Evolutionary conservation across 2,888 invertebrate species (phyloP), one percentile per base, ranked within the genome.

Genomic region (Blera fallax): DNA sequence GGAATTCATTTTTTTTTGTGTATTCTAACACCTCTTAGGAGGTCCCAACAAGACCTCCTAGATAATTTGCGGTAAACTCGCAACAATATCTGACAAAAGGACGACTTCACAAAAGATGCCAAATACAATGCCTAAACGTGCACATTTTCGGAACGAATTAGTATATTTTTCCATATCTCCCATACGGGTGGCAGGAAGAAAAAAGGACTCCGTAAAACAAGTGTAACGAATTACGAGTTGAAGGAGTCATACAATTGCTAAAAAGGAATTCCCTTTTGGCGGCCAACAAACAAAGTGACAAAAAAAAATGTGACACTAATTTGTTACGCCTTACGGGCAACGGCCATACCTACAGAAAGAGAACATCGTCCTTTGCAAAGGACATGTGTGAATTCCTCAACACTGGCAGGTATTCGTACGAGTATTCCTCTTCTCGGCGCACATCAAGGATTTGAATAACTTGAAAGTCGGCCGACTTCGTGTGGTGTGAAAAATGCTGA

Each of bases 121-220:
- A 18, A 3, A 45, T 16, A 79, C 64, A 72, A 64, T 24, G 65
- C 24, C 64, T 8, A 65, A 78, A 78, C 77, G 58, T 72, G 65
- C 78, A 85, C 84, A 76, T 84, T 84, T 84, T 84, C 70, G 84
- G 64, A 80, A 80, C 74, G 84, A 80, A 84, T 80, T 76, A 58
- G 40, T 69, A 29, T 14, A 76, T 80, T 54, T 40, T 43, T 18
- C 21, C 21, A 32, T 11, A 48, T 56, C 18, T 37, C 54, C 45
- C 37, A 69, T 74, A n/a, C n/a, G 73, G 84, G 70, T 72, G 76
- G 80, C 32, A 72, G 48, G 40, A 24, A 48, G 21, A 34, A 18
- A 21, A 60, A 62, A 54, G 72, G 72, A 72, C 58, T 67, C 11
- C 52, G 52, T 72, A 10, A 62, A 60, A 65, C 84, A 81, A 85